Conservation (phyloP, 2,888 invertebrate species). For the Drosophila paucipuncta region DNA sequence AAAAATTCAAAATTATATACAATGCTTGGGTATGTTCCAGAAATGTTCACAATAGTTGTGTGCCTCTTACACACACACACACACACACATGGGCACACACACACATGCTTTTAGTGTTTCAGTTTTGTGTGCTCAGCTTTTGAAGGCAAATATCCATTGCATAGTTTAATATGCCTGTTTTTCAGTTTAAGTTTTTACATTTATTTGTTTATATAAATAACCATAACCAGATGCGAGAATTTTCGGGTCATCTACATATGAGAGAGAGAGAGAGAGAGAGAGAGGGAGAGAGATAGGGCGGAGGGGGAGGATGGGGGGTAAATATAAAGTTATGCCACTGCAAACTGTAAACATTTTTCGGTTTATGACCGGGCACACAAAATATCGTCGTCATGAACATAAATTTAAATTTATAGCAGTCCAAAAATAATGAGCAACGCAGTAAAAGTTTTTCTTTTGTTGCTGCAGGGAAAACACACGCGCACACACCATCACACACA, state of each 20-base stretch:
- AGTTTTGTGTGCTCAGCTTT: constrained; percentile 23
- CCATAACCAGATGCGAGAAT: constrained; percentile 55
- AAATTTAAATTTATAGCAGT: constrained; percentile 70
- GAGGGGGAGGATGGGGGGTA: not conserved
- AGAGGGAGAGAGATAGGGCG: not conserved
- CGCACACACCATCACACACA: constrained; percentile 13
- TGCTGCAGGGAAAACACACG: constrained; percentile 4
- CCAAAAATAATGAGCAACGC: constrained; percentile 67
- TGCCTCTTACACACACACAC: constrained; percentile 1
- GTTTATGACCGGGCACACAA: constrained; percentile 61
- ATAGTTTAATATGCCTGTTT: constrained; percentile 62
- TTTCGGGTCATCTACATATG: constrained; percentile 43
- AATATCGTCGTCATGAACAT: constrained; percentile 63
- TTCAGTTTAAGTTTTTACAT: constrained; percentile 54
- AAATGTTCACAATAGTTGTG: constrained; percentile 28
- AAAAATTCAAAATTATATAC: not conserved
- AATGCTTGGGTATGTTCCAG: constrained; percentile 24
- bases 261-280: not conserved
- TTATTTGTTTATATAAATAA: constrained; percentile 57
- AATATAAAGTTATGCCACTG: constrained; percentile 60
- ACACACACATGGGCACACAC: not conserved
- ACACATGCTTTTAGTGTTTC: not conserved
- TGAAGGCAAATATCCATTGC: constrained; percentile 44
- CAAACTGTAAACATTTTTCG: constrained; percentile 67
- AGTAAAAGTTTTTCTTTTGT: constrained; percentile 56